phyloP scores from a whole-genome alignment of 2,797 vertebrate genomes.

The Enteromius mattozi region DNA sequence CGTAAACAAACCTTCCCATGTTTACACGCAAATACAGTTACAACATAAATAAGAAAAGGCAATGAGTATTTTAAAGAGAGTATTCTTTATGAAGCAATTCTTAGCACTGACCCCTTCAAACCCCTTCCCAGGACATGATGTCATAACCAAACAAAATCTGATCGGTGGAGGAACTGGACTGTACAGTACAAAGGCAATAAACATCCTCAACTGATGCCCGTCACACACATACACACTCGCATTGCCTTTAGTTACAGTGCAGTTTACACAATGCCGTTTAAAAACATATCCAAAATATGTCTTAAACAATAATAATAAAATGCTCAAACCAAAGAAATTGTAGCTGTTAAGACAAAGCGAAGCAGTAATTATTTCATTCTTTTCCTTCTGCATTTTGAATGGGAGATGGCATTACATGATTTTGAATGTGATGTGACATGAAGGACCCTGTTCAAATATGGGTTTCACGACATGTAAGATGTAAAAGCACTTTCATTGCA shows the following conservation, averaged over 20 bases:
- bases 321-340: background rate
- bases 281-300: background rate
- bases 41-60: constrained; percentile 47
- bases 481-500: background rate
- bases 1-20: constrained; percentile 20
- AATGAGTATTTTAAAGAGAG: constrained; percentile 78
- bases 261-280: constrained; percentile 20
- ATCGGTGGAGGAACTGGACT: constrained; percentile 80
- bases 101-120: constrained; percentile 81
- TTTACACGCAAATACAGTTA: constrained; percentile 64
- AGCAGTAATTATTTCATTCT: constrained; percentile 8
- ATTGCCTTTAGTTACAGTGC: constrained; percentile 39
- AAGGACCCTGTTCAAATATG: constrained; percentile 35
- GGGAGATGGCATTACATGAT: background rate
- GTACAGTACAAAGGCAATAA: constrained; percentile 75
- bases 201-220: constrained; percentile 52
- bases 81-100: constrained; percentile 86
- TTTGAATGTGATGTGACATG: constrained; percentile 23
- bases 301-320: background rate
- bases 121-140: constrained; percentile 80
- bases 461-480: constrained; percentile 19
- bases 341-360: background rate
- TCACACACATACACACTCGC: constrained; percentile 45
- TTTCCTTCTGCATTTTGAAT: constrained; percentile 43
- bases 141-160: constrained; percentile 79